Percentiles rank a stretch among this genome's conserved stretches.
Evolutionary conservation across 2,113 vertebrate genomes (phyloP).

Genomic region (Fulmarus glacialis): DNA sequence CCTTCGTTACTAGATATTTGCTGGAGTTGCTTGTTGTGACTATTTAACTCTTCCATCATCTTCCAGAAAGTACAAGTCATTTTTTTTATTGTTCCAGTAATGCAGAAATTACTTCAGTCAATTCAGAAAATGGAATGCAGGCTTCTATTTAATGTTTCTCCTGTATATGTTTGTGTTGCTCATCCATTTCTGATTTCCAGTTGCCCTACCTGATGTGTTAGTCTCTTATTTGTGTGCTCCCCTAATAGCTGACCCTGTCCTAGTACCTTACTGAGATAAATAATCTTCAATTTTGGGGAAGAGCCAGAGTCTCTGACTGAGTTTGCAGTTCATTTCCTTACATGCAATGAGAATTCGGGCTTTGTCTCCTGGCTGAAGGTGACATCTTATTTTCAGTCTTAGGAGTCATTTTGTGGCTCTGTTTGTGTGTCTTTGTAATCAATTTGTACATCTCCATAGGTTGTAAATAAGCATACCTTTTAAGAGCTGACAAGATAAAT

Average conservation of each 20-base stretch:
- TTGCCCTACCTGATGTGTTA: neutral
- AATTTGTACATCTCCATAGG: neutral
- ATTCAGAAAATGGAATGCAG: neutral
- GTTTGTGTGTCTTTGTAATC: neutral
- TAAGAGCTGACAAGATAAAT: neutral
- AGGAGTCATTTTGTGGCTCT: neutral
- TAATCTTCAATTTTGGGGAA: neutral
- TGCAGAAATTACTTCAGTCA: neutral
- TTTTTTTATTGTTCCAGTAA: neutral
- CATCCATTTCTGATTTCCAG: neutral
- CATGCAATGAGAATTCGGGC: neutral
- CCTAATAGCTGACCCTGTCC: neutral
- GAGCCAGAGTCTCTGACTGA: neutral
- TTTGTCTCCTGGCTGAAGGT: neutral
- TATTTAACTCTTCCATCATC: neutral
- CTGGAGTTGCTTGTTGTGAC: neutral
- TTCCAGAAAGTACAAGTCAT: neutral
- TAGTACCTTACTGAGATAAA: neutral
- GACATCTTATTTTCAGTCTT: neutral
- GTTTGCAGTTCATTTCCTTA: neutral
- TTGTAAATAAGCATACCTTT: neutral
- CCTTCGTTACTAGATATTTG: neutral
- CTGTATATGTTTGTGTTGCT: neutral
- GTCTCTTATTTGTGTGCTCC: neutral
- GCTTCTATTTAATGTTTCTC: neutral